A percentile compares a stretch with the other conserved stretches of the same genome.
Evolutionary conservation across 2,113 vertebrate species (phyloP).

Genomic region (Terrapene triunguis): DNA sequence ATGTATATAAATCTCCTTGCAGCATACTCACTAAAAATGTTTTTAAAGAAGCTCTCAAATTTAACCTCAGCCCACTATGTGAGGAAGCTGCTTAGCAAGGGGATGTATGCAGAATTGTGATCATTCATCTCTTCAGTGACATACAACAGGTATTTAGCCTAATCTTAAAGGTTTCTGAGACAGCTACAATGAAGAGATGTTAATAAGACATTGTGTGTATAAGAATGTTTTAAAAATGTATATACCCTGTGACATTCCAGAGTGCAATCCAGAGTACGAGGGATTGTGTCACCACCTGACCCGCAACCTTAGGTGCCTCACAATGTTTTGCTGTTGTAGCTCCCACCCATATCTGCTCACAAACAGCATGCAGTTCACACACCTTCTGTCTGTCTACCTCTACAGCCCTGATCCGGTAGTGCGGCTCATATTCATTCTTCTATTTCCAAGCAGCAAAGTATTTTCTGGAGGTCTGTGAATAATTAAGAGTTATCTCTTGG

Average conservation of each 20-base stretch:
- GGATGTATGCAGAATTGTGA: neutral
- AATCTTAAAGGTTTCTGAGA: neutral
- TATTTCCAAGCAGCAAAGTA: neutral
- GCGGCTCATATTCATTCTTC: neutral
- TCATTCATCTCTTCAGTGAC: neutral
- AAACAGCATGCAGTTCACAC: neutral
- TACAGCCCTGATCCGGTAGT: neutral
- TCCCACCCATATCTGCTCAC: neutral
- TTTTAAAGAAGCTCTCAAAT: neutral
- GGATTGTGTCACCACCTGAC: neutral
- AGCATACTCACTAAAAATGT: neutral
- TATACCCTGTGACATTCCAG: neutral
- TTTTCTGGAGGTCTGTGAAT: neutral
- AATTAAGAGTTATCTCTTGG: neutral
- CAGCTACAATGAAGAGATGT: neutral
- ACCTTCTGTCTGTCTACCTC: neutral
- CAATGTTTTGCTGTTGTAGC: neutral
- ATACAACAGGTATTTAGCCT: neutral
- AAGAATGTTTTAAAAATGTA: neutral
- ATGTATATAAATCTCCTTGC: neutral
- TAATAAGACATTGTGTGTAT: neutral
- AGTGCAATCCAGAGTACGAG: neutral
- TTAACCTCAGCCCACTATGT: neutral
- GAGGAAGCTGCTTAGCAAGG: neutral
- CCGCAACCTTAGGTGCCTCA: neutral